These are phyloP conservation scores for Morelia viridis DNA, from an alignment of 2,797 vertebrate genomes.

Conservation along the genomic window DNA sequence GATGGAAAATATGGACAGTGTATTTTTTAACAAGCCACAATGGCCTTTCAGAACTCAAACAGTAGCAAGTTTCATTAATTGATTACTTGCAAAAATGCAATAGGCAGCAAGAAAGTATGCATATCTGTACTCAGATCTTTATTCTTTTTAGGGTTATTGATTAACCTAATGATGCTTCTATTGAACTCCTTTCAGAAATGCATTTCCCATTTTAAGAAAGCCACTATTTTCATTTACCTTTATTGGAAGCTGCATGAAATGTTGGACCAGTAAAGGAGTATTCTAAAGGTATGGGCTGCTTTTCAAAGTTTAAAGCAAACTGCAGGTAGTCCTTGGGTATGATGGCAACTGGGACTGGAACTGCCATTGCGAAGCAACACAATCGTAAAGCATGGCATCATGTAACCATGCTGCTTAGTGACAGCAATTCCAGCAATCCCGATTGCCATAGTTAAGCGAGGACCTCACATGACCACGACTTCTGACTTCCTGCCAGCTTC, in stretches of 20 bases:
- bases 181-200: constrained; percentile 31
- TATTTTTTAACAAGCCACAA: constrained; percentile 34
- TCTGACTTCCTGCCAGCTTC: background rate
- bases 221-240: constrained; percentile 47
- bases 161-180: constrained; percentile 33
- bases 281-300: constrained; percentile 20
- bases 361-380: background rate
- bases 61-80: constrained; percentile 9
- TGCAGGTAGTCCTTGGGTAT: background rate
- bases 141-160: constrained; percentile 46
- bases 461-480: background rate
- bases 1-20: constrained; percentile 13
- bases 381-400: background rate
- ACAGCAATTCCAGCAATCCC: background rate
- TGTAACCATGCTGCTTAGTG: background rate
- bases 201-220: constrained; percentile 43
- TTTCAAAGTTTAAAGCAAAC: background rate
- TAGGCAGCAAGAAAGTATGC: background rate
- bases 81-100: constrained; percentile 33
- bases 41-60: constrained; percentile 29
- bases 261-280: constrained; percentile 26
- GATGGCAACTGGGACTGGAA: background rate
- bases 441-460: background rate
- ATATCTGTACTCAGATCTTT: constrained; percentile 39
- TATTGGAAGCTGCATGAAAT: constrained; percentile 39